These are phyloP conservation scores for Eudyptes chrysolophus DNA, from an alignment of 2,113 vertebrate genomes.

Conservation along the genomic window DNA sequence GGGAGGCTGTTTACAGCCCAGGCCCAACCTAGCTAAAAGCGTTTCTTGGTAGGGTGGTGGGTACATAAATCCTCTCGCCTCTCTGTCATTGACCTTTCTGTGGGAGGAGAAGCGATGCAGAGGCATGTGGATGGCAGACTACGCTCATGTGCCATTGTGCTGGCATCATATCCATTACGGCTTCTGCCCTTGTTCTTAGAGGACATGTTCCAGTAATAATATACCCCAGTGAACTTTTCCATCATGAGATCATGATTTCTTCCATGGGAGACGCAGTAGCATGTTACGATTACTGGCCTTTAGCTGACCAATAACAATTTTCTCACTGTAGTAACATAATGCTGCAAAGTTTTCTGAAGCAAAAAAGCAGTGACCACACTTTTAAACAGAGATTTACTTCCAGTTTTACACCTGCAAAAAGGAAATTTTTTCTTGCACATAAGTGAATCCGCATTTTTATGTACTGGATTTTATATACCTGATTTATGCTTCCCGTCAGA, in stretches of 20 bases:
- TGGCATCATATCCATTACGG: background rate
- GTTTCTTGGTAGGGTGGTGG: constrained; percentile 12
- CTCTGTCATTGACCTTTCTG: constrained; percentile 66
- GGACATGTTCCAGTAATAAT: constrained; percentile 43
- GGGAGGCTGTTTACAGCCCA: constrained; percentile 6
- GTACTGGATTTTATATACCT: background rate
- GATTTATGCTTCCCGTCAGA: constrained; percentile 31
- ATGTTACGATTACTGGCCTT: background rate
- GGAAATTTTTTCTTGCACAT: background rate
- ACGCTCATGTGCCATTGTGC: background rate
- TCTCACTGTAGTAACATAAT: background rate
- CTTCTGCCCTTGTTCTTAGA: constrained; percentile 52
- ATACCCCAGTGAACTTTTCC: constrained; percentile 35
- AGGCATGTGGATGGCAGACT: constrained; percentile 2
- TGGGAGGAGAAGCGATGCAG: background rate
- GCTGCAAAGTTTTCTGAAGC: background rate
- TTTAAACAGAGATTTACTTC: background rate
- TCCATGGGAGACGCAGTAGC: background rate
- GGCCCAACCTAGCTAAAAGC: background rate
- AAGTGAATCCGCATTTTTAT: background rate
- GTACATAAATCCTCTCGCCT: constrained; percentile 20
- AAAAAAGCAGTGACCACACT: background rate
- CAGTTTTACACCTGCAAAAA: background rate
- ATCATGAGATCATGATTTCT: constrained; percentile 39
- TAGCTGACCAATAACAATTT: background rate